phyloP scores from a whole-genome alignment of 2,113 vertebrate genomes.

The Cryptotis parvus region DNA sequence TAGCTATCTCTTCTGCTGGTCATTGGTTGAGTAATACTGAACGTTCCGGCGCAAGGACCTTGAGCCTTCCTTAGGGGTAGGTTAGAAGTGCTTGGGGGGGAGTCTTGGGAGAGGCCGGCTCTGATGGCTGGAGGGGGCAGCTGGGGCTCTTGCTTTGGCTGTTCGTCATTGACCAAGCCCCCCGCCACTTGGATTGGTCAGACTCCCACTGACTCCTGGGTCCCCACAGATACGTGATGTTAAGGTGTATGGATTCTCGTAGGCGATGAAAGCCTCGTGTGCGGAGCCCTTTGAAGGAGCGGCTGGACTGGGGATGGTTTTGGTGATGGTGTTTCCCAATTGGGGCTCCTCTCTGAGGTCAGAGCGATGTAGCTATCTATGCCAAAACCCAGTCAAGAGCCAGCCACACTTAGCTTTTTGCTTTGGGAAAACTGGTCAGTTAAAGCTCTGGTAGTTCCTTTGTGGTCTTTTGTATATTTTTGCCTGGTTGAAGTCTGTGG shows the following conservation, averaged over 20 bases:
- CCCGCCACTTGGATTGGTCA: slow-evolving; percentile 57
- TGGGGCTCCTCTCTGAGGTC: slow-evolving; percentile 41
- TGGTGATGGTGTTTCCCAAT: not conserved
- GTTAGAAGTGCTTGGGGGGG: slow-evolving; percentile 4
- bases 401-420: slow-evolving; percentile 45
- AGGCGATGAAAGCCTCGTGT: slow-evolving; percentile 37
- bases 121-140: slow-evolving; percentile 57
- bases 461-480: slow-evolving; percentile 84
- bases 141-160: slow-evolving; percentile 67
- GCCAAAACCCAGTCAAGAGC: slow-evolving; percentile 38
- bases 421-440: slow-evolving; percentile 75
- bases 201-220: slow-evolving; percentile 28
- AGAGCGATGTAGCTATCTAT: slow-evolving; percentile 17
- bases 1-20: slow-evolving; percentile 60
- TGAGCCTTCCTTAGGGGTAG: slow-evolving; percentile 36
- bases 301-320: not conserved
- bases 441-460: slow-evolving; percentile 80
- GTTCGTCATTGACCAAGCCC: slow-evolving; percentile 76
- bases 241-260: slow-evolving; percentile 2
- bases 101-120: slow-evolving; percentile 78
- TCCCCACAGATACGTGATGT: not conserved
- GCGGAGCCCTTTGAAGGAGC: slow-evolving; percentile 27
- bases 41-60: slow-evolving; percentile 42
- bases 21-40: slow-evolving; percentile 35
- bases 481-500: slow-evolving; percentile 85